These are phyloP conservation scores for Caenorhabditis panamensis DNA, from an alignment of 2,888 invertebrate genomes.

Conservation along the genomic window DNA sequence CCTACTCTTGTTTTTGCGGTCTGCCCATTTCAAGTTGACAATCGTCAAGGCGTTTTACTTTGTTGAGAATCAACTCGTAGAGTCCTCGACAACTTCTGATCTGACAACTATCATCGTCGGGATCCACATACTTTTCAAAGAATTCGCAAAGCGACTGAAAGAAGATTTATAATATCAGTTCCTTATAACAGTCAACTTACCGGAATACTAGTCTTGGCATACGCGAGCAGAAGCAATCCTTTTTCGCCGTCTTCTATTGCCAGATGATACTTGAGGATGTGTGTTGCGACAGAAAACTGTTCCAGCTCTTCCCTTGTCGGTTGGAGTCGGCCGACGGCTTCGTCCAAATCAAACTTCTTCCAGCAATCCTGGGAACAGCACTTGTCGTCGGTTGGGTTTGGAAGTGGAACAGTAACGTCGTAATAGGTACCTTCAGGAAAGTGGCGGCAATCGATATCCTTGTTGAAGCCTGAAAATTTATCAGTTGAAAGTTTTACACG, in stretches of 20 bases:
- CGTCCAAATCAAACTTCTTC: background rate
- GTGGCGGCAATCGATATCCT: conserved; percentile 1
- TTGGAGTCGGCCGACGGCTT: background rate
- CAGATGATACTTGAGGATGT: background rate
- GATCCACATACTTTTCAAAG: background rate
- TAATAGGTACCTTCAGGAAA: conserved; percentile 3
- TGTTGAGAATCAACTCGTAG: background rate
- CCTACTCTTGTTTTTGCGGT: background rate
- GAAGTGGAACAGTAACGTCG: background rate
- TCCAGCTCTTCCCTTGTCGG: conserved; percentile 2
- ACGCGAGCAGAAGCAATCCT: background rate
- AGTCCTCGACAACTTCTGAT: background rate
- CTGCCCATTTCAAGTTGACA: background rate
- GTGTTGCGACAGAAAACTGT: background rate
- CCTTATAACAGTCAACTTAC: background rate
- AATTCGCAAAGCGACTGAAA: conserved; percentile 1
- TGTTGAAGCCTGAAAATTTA: background rate
- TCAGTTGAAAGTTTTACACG: background rate
- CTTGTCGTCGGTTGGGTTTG: background rate
- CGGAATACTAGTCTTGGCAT: no score
- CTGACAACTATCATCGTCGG: background rate
- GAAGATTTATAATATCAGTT: background rate
- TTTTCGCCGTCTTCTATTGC: background rate
- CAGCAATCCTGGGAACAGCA: conserved; percentile 6
- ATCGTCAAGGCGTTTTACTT: background rate